A percentile compares a stretch with the other conserved stretches of the same genome.
phyloP scores from a whole-genome alignment of 2,113 vertebrate species.

The Spheniscus mendiculus region DNA sequence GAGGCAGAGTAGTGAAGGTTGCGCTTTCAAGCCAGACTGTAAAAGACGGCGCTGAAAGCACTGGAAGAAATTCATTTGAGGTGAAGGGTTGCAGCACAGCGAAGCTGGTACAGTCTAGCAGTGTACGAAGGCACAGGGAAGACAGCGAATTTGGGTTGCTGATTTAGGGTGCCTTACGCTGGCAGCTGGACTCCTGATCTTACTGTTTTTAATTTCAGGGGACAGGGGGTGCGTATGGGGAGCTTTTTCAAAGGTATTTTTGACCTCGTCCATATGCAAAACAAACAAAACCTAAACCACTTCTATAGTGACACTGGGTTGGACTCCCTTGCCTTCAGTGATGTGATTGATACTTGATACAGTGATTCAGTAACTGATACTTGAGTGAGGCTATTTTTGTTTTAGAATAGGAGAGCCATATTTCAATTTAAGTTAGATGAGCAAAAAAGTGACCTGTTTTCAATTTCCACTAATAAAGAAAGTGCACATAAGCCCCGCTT shows the following conservation, averaged over 20 bases:
- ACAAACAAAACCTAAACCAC: slow-evolving; percentile 7
- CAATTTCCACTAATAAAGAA: background rate
- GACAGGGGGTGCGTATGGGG: background rate
- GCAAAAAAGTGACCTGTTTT: background rate
- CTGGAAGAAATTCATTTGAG: background rate
- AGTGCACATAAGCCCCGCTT: background rate
- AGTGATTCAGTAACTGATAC: background rate
- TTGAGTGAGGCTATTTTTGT: background rate
- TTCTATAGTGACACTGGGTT: background rate
- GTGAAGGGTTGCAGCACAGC: background rate
- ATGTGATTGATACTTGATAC: background rate
- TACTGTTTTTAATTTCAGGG: background rate
- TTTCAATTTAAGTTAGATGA: background rate
- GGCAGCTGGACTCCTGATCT: background rate
- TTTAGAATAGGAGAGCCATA: background rate
- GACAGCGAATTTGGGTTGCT: background rate
- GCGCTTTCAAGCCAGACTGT: background rate
- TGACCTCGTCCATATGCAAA: background rate
- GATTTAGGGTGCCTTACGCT: background rate
- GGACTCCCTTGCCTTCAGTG: background rate
- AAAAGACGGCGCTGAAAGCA: rapidly evolving
- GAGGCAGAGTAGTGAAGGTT: background rate
- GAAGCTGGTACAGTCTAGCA: rapidly evolving
- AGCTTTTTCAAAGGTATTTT: slow-evolving; percentile 4
- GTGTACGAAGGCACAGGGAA: background rate